phyloP scores from a whole-genome alignment of 1,140 invertebrate species.

The Zaprionus ornatus region DNA sequence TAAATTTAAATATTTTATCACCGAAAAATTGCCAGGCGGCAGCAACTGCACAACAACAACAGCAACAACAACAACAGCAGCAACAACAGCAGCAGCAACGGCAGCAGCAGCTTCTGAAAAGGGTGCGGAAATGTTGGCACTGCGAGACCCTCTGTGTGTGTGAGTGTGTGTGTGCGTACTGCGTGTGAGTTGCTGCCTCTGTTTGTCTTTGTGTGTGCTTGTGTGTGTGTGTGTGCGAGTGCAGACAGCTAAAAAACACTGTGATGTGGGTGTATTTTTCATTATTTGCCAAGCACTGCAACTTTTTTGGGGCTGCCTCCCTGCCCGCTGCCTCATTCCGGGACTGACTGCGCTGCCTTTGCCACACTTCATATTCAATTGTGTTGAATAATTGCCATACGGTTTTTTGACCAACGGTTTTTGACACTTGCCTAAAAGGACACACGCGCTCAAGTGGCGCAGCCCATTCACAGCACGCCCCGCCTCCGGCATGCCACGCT shows the following conservation, averaged over 20 bases:
- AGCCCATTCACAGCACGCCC: slow-evolving; percentile 16
- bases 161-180: slow-evolving; percentile 15
- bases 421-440: slow-evolving; percentile 83
- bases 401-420: slow-evolving; percentile 84
- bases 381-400: slow-evolving; percentile 84
- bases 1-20: slow-evolving; percentile 84
- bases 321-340: neutral
- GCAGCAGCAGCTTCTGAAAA: slow-evolving; percentile 50
- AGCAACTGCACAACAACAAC: slow-evolving; percentile 66
- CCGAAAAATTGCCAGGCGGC: slow-evolving; percentile 83
- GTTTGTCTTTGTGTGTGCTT: slow-evolving; percentile 24
- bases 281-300: slow-evolving; percentile 79
- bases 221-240: slow-evolving; percentile 41
- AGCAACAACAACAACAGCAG: slow-evolving; percentile 51
- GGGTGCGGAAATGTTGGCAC: slow-evolving; percentile 68
- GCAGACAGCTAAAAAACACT: slow-evolving; percentile 80
- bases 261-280: slow-evolving; percentile 80
- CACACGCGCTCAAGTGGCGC: slow-evolving; percentile 70
- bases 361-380: slow-evolving; percentile 84
- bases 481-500: neutral
- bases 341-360: slow-evolving; percentile 54
- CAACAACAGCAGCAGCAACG: neutral
- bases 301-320: slow-evolving; percentile 50
- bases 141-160: slow-evolving; percentile 15
- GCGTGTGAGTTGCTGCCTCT: slow-evolving; percentile 13